Conservation (phyloP, 2,888 invertebrate genomes). For the Meteorus cinctellus region DNA sequence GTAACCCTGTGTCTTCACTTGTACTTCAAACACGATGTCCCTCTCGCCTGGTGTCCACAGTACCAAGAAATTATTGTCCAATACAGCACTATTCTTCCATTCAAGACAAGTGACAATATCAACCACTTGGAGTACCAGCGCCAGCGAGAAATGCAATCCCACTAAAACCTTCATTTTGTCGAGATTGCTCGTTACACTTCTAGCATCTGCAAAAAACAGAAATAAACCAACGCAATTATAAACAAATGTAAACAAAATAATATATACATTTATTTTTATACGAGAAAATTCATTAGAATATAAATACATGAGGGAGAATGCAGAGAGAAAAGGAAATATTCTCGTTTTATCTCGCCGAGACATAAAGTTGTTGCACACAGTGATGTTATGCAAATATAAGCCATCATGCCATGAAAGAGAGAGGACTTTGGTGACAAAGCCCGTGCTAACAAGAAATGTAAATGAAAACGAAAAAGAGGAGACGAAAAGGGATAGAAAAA, state of each 20-base stretch:
- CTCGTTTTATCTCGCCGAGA: conserved; percentile 2
- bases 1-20: conserved; percentile 89
- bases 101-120: conserved; percentile 66
- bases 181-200: conserved; percentile 43
- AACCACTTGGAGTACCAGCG: conserved; percentile 58
- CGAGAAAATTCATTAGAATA: background rate
- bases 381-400: conserved; percentile 7
- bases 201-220: conserved; percentile 52
- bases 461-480: background rate
- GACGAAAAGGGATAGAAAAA: background rate
- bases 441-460: conserved; percentile 3
- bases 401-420: background rate
- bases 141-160: conserved; percentile 54
- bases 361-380: background rate
- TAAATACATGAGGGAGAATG: background rate
- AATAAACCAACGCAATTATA: conserved; percentile 9
- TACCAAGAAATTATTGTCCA: conserved; percentile 78
- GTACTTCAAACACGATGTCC: conserved; percentile 88
- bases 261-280: no score
- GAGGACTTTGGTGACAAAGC: conserved; percentile 7
- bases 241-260: background rate
- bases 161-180: conserved; percentile 66
- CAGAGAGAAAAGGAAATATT: background rate
- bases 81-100: conserved; percentile 77
- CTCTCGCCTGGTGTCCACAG: conserved; percentile 84